These are phyloP conservation scores for Palythoa heliodiscus DNA, from an alignment of 92 coral and sea anemone genomes.

Conservation along the genomic window DNA sequence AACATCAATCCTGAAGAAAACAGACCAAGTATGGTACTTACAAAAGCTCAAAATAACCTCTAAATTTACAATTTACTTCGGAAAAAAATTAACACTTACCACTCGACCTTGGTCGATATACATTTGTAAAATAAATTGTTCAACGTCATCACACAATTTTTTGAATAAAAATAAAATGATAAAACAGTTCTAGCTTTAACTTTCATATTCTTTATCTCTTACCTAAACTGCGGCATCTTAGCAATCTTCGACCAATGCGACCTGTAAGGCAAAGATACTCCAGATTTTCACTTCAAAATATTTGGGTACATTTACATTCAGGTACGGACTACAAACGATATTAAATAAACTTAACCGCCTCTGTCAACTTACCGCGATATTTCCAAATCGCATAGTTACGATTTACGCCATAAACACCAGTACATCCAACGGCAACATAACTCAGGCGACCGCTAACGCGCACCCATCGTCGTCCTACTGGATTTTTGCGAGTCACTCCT, in stretches of 20 bases:
- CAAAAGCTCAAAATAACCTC: background rate
- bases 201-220: background rate
- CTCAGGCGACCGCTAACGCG: background rate
- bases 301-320: background rate
- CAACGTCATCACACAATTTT: background rate
- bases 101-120: background rate
- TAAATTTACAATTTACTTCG: background rate
- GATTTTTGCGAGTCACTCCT: background rate
- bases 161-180: background rate
- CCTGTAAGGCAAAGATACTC: background rate
- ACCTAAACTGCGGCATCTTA: background rate
- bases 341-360: background rate
- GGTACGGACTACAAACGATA: background rate
- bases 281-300: background rate
- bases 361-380: background rate
- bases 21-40: too few relatives aligned
- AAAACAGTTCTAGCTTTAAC: background rate
- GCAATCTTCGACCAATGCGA: background rate
- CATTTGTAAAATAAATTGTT: background rate
- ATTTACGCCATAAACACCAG: conserved; percentile 24
- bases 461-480: conserved; percentile 6
- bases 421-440: background rate
- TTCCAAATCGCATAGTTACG: background rate
- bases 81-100: background rate
- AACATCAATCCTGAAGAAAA: background rate